Percentiles rank a stretch among this genome's conserved stretches.
These are phyloP conservation scores for Hemiprocne comata DNA, from an alignment of 2,113 vertebrate genomes.

Conservation along the genomic window DNA sequence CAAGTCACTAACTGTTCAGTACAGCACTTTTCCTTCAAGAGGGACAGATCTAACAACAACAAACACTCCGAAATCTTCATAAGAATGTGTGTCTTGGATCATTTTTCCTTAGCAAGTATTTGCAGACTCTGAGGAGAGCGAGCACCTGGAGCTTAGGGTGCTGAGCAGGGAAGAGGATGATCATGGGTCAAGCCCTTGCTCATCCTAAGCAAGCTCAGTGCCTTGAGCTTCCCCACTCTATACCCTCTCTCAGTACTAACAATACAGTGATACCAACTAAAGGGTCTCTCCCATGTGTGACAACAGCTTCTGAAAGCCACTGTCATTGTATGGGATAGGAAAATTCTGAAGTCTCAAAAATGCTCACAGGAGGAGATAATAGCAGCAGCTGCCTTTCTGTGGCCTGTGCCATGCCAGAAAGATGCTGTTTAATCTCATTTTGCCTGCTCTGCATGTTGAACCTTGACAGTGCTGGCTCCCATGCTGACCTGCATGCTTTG, in stretches of 20 bases:
- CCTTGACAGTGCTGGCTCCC: neutral
- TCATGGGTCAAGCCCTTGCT: accelerated
- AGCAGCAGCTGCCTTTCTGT: neutral
- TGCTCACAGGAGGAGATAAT: neutral
- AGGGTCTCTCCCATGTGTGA: neutral
- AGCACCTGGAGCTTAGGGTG: neutral
- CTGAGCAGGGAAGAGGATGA: neutral
- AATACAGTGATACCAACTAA: neutral
- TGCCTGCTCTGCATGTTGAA: neutral
- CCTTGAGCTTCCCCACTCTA: neutral
- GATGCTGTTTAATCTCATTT: neutral
- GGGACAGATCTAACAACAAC: neutral
- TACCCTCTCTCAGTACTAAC: neutral
- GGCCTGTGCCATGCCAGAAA: neutral
- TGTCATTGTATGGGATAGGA: neutral
- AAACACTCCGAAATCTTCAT: neutral
- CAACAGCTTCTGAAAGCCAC: neutral
- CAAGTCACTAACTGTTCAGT: neutral
- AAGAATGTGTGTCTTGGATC: neutral
- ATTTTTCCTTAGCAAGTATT: neutral
- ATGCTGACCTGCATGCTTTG: neutral
- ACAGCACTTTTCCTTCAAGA: neutral
- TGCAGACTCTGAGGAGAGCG: neutral
- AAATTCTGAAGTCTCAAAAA: neutral
- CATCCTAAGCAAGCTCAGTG: neutral